phyloP scores from a whole-genome alignment of 1,140 invertebrate species.

The Anastrepha ludens region DNA sequence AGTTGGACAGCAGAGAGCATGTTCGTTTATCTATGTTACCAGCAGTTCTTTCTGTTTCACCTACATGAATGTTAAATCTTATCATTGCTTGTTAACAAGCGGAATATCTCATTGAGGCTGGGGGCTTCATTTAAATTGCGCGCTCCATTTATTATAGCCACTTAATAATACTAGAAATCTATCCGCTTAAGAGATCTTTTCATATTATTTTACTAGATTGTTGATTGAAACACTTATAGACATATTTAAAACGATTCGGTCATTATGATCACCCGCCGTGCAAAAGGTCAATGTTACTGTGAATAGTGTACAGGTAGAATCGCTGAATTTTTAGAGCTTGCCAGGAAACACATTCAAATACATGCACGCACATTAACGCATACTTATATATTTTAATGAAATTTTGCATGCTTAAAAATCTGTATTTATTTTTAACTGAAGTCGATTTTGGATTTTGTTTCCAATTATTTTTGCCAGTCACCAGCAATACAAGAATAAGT shows the following conservation, averaged over 20 bases:
- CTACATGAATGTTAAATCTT: background rate
- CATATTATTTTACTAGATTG: background rate
- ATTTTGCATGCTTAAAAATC: background rate
- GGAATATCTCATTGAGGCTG: background rate
- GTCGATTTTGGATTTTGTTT: background rate
- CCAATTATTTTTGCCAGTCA: background rate
- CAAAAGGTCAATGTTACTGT: background rate
- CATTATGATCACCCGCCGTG: background rate
- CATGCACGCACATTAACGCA: background rate
- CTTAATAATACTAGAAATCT: background rate
- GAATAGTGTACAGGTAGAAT: background rate
- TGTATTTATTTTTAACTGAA: background rate
- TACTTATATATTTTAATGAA: background rate
- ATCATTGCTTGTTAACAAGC: background rate
- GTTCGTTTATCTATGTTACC: too few relatives aligned
- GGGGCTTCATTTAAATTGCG: background rate
- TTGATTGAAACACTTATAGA: background rate
- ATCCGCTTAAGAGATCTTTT: background rate
- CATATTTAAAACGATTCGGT: background rate
- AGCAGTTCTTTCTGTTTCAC: too few relatives aligned
- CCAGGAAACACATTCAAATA: background rate
- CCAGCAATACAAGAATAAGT: background rate
- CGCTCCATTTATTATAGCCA: slow-evolving; percentile 9
- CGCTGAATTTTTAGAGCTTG: background rate
- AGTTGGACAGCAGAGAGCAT: too few relatives aligned